These are phyloP conservation scores for Vidua macroura DNA, from an alignment of 2,113 vertebrate species.

Conservation along the genomic window DNA sequence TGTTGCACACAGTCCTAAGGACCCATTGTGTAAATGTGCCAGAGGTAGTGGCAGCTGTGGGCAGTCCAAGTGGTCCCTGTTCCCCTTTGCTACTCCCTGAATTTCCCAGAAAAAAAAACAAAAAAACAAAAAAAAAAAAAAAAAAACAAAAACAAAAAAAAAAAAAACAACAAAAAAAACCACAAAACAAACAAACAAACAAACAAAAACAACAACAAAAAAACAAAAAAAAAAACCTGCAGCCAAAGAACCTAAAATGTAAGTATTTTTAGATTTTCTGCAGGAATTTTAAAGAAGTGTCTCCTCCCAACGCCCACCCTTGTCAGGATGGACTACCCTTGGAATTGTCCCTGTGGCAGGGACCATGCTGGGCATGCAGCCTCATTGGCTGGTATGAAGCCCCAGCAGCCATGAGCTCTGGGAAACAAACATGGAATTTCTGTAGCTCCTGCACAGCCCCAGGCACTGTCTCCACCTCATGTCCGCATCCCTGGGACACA, in stretches of 20 bases:
- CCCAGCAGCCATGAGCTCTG: neutral
- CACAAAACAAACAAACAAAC: too few relatives aligned
- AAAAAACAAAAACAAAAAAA: too few relatives aligned
- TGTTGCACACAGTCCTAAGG: neutral
- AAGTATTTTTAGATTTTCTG: neutral
- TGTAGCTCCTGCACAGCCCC: neutral
- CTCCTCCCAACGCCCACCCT: neutral
- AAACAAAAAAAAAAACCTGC: too few relatives aligned
- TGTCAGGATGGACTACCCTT: neutral
- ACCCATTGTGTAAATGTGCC: rapidly evolving
- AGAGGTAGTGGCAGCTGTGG: neutral
- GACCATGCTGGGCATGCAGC: neutral
- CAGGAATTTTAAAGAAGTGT: neutral
- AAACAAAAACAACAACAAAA: too few relatives aligned
- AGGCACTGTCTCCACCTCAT: neutral
- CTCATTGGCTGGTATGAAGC: neutral
- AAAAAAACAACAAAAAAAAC: too few relatives aligned
- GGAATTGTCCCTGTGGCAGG: neutral
- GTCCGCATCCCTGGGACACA: neutral
- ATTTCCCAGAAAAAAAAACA: neutral
- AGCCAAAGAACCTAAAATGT: neutral
- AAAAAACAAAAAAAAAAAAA: neutral
- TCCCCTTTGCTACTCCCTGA: neutral
- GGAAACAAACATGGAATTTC: neutral
- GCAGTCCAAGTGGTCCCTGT: neutral